Percentiles rank a stretch among this genome's conserved stretches.
Conservation (phyloP, 2,797 vertebrate species). For the Ptychadena robeensis region DNA sequence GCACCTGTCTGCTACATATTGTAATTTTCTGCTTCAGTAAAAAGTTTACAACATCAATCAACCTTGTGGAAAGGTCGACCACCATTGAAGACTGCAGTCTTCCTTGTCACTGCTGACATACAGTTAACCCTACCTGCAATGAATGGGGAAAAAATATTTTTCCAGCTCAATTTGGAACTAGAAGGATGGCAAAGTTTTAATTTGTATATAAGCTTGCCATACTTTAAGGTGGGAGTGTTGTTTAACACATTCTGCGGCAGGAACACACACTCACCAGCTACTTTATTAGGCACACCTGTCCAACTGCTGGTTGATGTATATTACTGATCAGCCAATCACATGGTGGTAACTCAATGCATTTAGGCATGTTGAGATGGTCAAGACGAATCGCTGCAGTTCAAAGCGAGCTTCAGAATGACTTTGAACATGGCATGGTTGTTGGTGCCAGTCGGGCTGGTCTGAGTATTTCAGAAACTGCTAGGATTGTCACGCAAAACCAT, state of each 20-base stretch:
- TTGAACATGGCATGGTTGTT: too few relatives aligned
- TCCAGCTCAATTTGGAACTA: conserved; percentile 1
- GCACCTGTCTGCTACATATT: neutral
- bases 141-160: conserved; percentile 2
- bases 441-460: too few relatives aligned
- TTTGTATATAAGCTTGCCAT: conserved; percentile 23
- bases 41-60: neutral
- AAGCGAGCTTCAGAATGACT: too few relatives aligned
- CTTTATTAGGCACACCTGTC: too few relatives aligned
- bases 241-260: conserved; percentile 21
- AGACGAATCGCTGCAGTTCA: too few relatives aligned
- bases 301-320: too few relatives aligned
- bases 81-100: neutral
- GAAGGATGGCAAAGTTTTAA: neutral
- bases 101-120: neutral
- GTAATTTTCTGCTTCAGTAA: neutral
- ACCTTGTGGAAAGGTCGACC: neutral
- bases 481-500: too few relatives aligned
- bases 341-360: too few relatives aligned
- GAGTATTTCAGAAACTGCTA: too few relatives aligned
- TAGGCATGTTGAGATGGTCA: too few relatives aligned
- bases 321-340: too few relatives aligned
- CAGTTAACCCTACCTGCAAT: conserved; percentile 6
- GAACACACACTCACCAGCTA: too few relatives aligned
- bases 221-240: conserved; percentile 15